Base-by-base conservation (phyloP, 2,888 invertebrate genomes). In the Xestia rhomboidea region DNA sequence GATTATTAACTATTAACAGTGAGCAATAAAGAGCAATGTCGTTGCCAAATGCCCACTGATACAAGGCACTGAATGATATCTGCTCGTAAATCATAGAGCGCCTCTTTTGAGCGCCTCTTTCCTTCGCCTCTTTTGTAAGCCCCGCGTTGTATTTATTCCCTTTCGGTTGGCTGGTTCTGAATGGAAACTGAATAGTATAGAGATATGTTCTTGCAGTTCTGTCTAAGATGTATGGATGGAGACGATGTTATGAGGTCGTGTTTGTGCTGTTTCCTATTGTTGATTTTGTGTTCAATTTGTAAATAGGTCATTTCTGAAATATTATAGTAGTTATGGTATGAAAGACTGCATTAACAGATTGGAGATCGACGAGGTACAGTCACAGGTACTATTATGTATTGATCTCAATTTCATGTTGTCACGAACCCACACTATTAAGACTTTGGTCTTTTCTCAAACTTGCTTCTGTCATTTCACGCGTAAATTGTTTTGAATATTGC, bases 1-100 rank as follows among this genome's bases (percentile, higher is more conserved):
- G 77, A 87, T 88, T 88, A 88, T 87, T 88, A 86, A 85, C 81
- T 86, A 88, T 88, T 88, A 88, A 85, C 76, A 84, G 62, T 11
- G 38, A 66, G 84, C 78, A 83, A 87, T 88, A 88, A 83, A 83
- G 82, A 74, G 79, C 73, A 73, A 83, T 78, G 80, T 82, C 78
- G 80, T 84, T 84, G 89, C 87, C 83, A 88, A 87, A 82, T 85
- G 81, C 70, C 66, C 63, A 70, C 67, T 83, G 81, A 85, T 86
- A 90, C 89, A 91, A 88, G 81, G 79, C 85, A 74, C 80, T 77
- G 86, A 92, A 90, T 90, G 90, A 92, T 90, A 89, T 90, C 89
- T 83, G 85, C 88, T 91, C 91, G 89, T 94, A 93, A 94, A 94
- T 94, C 93, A 93, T 92, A 91, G 86, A 88, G 89, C 82, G 87